phyloP scores from a whole-genome alignment of 2,797 vertebrate genomes.

The Paratrypauchen microcephalus region DNA sequence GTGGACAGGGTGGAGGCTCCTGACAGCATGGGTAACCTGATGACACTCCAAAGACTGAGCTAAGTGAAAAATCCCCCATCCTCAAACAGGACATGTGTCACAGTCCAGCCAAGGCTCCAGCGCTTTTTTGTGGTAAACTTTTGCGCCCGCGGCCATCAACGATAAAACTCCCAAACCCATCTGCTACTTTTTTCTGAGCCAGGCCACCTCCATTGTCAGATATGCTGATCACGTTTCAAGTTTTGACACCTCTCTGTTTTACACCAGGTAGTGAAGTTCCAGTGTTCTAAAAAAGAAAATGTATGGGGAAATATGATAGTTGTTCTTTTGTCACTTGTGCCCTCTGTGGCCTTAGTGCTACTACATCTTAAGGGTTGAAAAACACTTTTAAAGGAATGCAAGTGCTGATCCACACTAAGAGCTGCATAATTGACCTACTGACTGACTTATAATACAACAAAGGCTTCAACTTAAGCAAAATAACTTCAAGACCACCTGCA shows the following conservation, averaged over 20 bases:
- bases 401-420: slow-evolving; percentile 58
- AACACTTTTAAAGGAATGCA: slow-evolving; percentile 56
- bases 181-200: slow-evolving; percentile 63
- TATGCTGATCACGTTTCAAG: slow-evolving; percentile 74
- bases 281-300: slow-evolving; percentile 63
- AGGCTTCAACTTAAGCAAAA: slow-evolving; percentile 1
- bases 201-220: slow-evolving; percentile 68
- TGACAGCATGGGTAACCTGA: slow-evolving; percentile 76
- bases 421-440: slow-evolving; percentile 60
- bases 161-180: slow-evolving; percentile 69
- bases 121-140: slow-evolving; percentile 73
- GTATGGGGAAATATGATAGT: slow-evolving; percentile 54
- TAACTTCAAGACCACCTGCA: not conserved
- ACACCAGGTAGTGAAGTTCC: slow-evolving; percentile 66
- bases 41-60: slow-evolving; percentile 76
- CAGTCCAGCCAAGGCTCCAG: slow-evolving; percentile 59
- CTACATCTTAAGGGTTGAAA: slow-evolving; percentile 44
- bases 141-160: slow-evolving; percentile 57
- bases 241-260: slow-evolving; percentile 75
- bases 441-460: slow-evolving; percentile 45
- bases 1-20: slow-evolving; percentile 64
- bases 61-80: slow-evolving; percentile 56
- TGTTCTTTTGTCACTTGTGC: slow-evolving; percentile 46
- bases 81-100: slow-evolving; percentile 77
- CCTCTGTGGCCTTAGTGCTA: slow-evolving; percentile 48